These are phyloP conservation scores for Netelia virgata DNA, from an alignment of 2,888 invertebrate genomes.

Conservation along the genomic window DNA sequence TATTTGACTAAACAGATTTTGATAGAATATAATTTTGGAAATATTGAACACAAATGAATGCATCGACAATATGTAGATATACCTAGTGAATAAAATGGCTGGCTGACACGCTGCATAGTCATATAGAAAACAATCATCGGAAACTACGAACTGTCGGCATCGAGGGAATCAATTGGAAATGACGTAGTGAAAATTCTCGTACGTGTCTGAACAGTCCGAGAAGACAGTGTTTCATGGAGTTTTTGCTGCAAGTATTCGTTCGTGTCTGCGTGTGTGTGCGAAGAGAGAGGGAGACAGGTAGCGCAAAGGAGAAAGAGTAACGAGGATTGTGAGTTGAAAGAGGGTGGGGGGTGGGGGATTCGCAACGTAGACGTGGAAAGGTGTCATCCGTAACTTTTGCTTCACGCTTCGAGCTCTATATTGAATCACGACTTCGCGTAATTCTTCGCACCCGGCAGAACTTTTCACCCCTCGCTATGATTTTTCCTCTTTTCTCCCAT, in stretches of 20 bases:
- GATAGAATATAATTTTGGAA: background rate
- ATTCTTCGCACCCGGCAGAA: slow-evolving; percentile 38
- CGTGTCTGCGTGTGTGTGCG: background rate
- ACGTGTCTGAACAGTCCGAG: slow-evolving; percentile 9
- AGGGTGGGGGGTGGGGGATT: background rate
- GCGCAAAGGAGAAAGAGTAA: background rate
- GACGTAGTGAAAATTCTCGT: slow-evolving; percentile 30
- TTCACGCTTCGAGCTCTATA: slow-evolving; percentile 23
- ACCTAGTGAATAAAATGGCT: slow-evolving; percentile 9
- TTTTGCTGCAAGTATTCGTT: slow-evolving; percentile 19
- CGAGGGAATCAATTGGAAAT: slow-evolving; percentile 39
- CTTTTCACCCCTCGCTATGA: slow-evolving; percentile 2
- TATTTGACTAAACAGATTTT: background rate
- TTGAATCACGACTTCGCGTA: slow-evolving; percentile 53
- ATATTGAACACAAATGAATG: background rate
- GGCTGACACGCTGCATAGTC: background rate
- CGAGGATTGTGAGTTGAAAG: too few relatives aligned
- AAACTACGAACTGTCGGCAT: background rate
- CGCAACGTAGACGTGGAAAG: slow-evolving; percentile 33
- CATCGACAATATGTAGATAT: background rate
- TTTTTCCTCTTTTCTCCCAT: slow-evolving; percentile 16
- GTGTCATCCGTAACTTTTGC: slow-evolving; percentile 52
- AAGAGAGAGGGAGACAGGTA: background rate
- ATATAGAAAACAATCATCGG: background rate
- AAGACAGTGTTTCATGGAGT: slow-evolving; percentile 27